Evolutionary conservation across 1,140 invertebrate species (phyloP), one percentile per base, ranked within the genome.

Genomic region (Drosophila kanapiae): DNA sequence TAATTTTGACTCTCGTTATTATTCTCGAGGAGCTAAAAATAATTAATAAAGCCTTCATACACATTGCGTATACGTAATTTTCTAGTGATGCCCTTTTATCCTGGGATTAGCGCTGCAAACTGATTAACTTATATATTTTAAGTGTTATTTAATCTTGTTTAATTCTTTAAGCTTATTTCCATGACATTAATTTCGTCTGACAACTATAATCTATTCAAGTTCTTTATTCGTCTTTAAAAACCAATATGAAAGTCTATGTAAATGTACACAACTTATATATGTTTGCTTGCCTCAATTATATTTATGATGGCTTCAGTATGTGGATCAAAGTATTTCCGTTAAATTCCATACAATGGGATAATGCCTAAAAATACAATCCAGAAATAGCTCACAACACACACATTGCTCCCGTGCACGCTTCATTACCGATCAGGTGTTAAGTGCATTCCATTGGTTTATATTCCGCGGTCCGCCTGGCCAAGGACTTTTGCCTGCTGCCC

Each of bases 381-480:
- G 10, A 48, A 31, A 60, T 51, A 75, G 58, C 31, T 53, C 29
- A 42, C 68, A 38, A 8, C 53, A 57, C 23, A 23, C 71, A 64
- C 60, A 27, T 43, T 16, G 33, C 51, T 51, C 23, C 49, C 42
- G 51, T 18, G 43, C 49, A 53, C 83, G 79, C 58, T 70, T 75
- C 68, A 80, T 80, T 88, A 67, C 75, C 84, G 80, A 80, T 90
- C 74, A 90, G 85, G 84, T 88, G 84, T 84, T 88, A 88, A 90
- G 69, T 81, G 74, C 72, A 84, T 77, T 62, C 63, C 67, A n/a
- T 37, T 37, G 14, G 18, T 54, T 54, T 23, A n/a, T 42, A 57
- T 57, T 16, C 54, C 54, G 23, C 37, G 63, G 49, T 18, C 47
- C 48, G 69, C 56, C 43, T 62, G 78, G 69, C 62, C 37, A 71